Evolutionary conservation across 2,888 invertebrate genomes (phyloP).

Genomic region (Melinopterus prodromus): DNA sequence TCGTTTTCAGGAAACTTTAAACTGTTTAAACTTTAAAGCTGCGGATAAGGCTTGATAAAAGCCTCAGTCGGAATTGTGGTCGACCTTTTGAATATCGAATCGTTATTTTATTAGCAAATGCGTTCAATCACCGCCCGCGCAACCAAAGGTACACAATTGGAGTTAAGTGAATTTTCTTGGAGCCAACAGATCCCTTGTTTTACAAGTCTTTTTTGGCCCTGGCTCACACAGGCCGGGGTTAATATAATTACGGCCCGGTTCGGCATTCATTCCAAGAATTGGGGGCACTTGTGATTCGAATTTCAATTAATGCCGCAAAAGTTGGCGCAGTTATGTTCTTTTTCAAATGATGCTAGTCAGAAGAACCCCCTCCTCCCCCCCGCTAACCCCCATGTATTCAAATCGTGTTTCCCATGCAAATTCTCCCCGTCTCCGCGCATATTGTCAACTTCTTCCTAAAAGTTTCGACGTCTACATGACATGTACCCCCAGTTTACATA

Average conservation of each 20-base stretch:
- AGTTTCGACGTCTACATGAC: neutral
- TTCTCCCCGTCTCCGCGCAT: too few relatives aligned
- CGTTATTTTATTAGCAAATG: slow-evolving; percentile 11
- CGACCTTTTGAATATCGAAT: slow-evolving; percentile 6
- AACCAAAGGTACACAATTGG: slow-evolving; percentile 22
- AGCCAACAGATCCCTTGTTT: slow-evolving; percentile 17
- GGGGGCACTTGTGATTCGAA: slow-evolving; percentile 49
- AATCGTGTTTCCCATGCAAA: too few relatives aligned
- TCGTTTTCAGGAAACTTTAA: neutral
- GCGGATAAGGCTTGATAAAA: neutral
- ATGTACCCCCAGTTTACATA: too few relatives aligned
- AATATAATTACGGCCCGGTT: slow-evolving; percentile 52
- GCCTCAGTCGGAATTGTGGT: neutral
- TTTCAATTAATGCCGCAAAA: slow-evolving; percentile 48
- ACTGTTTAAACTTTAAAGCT: neutral
- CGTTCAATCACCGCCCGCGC: slow-evolving; percentile 14
- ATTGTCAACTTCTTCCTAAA: neutral
- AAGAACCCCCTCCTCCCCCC: too few relatives aligned
- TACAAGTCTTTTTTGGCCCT: neutral
- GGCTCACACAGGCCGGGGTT: slow-evolving; percentile 42
- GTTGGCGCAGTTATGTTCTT: slow-evolving; percentile 19
- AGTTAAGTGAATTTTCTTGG: slow-evolving; percentile 14
- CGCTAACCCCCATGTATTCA: too few relatives aligned
- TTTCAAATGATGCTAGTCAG: too few relatives aligned
- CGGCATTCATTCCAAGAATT: slow-evolving; percentile 51